A percentile compares a stretch with the other conserved stretches of the same genome.
phyloP scores from a whole-genome alignment of 2,888 invertebrate species.

The Allolobophora icterica region DNA sequence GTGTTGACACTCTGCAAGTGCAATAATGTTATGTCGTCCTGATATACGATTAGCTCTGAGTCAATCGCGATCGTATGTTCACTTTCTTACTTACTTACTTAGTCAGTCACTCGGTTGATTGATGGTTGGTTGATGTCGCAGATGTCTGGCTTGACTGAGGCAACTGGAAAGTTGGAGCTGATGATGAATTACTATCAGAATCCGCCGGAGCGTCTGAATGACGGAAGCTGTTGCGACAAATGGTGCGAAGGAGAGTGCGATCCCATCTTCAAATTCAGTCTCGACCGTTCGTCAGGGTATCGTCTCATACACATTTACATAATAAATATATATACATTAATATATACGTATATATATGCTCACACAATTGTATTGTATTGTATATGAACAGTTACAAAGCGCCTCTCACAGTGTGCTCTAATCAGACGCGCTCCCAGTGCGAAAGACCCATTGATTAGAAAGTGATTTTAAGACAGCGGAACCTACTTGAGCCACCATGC shows the following conservation, averaged over 20 bases:
- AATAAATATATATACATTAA: not conserved
- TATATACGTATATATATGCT: too few species aligned
- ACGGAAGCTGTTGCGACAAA: not conserved
- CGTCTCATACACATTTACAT: not conserved
- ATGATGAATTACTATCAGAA: not conserved
- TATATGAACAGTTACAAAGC: too few species aligned
- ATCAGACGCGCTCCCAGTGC: too few species aligned
- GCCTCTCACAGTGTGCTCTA: too few species aligned
- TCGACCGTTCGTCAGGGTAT: not conserved
- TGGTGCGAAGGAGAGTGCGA: not conserved
- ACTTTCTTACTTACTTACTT: not conserved
- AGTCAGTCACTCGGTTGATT: not conserved
- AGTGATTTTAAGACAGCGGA: too few species aligned
- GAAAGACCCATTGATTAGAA: too few species aligned
- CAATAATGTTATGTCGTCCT: too few species aligned
- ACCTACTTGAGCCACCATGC: too few species aligned
- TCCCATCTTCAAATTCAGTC: not conserved
- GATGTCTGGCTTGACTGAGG: not conserved
- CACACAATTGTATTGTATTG: too few species aligned
- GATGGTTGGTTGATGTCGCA: not conserved
- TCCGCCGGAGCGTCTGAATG: not conserved
- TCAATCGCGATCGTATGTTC: too few species aligned
- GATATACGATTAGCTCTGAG: too few species aligned
- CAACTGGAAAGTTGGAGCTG: not conserved
- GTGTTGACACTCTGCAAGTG: too few species aligned